Conservation (phyloP, 1,140 invertebrate genomes). For the Bombus impatiens region DNA sequence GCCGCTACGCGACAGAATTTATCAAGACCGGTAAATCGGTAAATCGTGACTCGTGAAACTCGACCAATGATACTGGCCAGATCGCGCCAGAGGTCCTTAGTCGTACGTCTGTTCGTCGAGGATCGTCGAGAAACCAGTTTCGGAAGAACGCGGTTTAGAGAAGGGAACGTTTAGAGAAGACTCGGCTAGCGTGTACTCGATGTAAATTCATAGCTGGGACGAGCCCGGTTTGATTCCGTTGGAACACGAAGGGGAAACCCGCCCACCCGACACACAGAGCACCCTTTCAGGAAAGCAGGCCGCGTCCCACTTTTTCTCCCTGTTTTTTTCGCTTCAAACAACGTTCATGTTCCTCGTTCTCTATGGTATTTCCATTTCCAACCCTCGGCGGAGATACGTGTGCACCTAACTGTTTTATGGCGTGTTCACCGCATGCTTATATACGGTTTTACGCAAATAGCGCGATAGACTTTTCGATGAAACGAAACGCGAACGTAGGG, state of each 20-base stretch:
- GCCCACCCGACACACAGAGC: conserved; percentile 44
- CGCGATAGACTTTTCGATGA: conserved; percentile 1
- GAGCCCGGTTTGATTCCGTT: conserved; percentile 39
- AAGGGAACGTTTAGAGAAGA: background rate
- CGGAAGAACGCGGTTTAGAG: background rate
- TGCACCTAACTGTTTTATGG: conserved; percentile 16
- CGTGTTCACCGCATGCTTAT: background rate
- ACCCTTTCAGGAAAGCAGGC: conserved; percentile 59
- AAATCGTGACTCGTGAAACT: background rate
- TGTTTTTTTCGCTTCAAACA: conserved; percentile 12
- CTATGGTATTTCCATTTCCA: conserved; percentile 18
- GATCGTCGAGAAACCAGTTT: conserved; percentile 1
- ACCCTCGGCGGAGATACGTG: conserved; percentile 1
- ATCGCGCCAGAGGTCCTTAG: background rate
- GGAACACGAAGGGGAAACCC: conserved; percentile 42
- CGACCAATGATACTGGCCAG: background rate
- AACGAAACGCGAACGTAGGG: background rate
- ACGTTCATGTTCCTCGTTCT: conserved; percentile 12
- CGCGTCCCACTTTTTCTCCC: conserved; percentile 54
- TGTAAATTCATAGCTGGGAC: conserved; percentile 31
- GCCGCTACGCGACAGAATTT: background rate
- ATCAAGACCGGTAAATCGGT: background rate
- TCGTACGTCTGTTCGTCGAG: background rate
- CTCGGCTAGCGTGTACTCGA: background rate
- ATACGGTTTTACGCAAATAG: conserved; percentile 30